Conservation (phyloP, 2,113 vertebrate genomes). For the Bubalus kerabau region DNA sequence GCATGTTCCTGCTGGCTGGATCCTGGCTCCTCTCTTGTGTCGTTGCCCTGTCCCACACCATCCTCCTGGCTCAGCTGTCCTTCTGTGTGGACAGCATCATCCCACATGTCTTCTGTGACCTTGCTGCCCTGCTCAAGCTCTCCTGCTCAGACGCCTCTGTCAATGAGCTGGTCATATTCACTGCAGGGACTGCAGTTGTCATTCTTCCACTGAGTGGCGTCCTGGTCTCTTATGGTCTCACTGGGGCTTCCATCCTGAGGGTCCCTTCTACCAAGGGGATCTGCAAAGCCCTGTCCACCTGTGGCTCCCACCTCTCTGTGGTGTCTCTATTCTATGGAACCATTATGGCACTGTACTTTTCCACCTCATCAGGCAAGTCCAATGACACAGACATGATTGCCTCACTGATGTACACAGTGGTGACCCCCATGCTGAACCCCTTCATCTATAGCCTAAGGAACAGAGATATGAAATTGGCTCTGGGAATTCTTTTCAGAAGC, state of each 20-base stretch:
- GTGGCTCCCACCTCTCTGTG: not conserved
- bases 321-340: not conserved
- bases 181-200: not conserved
- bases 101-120: constrained; percentile 18
- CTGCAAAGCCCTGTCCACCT: not conserved
- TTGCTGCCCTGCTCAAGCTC: not conserved
- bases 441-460: not conserved
- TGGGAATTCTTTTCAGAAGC: not conserved
- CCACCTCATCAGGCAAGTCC: not conserved
- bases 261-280: not conserved
- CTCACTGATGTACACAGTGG: not conserved
- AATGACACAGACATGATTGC: not conserved
- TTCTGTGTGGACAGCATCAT: not conserved
- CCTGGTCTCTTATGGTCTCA: constrained; percentile 34
- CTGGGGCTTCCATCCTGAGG: not conserved
- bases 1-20: not conserved
- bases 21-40: constrained; percentile 43
- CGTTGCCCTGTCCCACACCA: constrained; percentile 39
- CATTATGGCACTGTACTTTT: not conserved
- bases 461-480: not conserved
- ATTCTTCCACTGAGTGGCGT: constrained; percentile 17
- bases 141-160: constrained; percentile 28
- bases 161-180: constrained; percentile 32
- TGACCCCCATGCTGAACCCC: not conserved
- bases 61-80: not conserved